Evolutionary conservation across 2,113 vertebrate genomes (phyloP), one percentile per base, ranked within the genome.

Genomic region (Danionella cerebrum): DNA sequence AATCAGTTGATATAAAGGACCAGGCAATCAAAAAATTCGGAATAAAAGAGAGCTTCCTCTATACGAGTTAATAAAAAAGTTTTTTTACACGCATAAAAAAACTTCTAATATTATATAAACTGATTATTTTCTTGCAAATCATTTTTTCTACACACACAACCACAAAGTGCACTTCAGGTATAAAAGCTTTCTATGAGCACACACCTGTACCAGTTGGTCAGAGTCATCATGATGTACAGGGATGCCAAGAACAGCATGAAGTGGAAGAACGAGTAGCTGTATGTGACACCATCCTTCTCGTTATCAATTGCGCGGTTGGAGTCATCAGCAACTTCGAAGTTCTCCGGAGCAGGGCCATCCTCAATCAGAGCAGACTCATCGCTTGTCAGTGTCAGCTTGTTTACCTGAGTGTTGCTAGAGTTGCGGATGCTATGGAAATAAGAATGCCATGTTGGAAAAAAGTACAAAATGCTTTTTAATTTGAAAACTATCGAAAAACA

Each of bases 141-240:
- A n/a, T n/a, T n/a, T n/a, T n/a, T n/a, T n/a, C n/a, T n/a, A n/a
- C n/a, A n/a, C n/a, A n/a, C n/a, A n/a, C n/a, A n/a, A n/a, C n/a
- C n/a, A n/a, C n/a, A n/a, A n/a, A n/a, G n/a, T n/a, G n/a, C n/a
- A n/a, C n/a, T n/a, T n/a, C n/a, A n/a, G n/a, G n/a, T n/a, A n/a
- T n/a, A n/a, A n/a, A n/a, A n/a, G n/a, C n/a, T n/a, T n/a, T n/a
- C n/a, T 27, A 58, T 19, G 6, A 24, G 2, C 31, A 2, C 39
- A 10, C 81, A 99, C 96, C 95, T 97, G 89, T 99, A 99, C 95
- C 95, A 99, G 85, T 98, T 99, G 85, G 96, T 99, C 39, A 99
- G 90, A 0, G 95, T 99, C 96, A 99, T 99, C 96, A 99, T 99
- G 82, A 98, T 99, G 81, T 99, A 99, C 10, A 98, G 90, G 0